These are phyloP conservation scores for Leucopsar rothschildi DNA, from an alignment of 2,113 vertebrate species.

Conservation along the genomic window DNA sequence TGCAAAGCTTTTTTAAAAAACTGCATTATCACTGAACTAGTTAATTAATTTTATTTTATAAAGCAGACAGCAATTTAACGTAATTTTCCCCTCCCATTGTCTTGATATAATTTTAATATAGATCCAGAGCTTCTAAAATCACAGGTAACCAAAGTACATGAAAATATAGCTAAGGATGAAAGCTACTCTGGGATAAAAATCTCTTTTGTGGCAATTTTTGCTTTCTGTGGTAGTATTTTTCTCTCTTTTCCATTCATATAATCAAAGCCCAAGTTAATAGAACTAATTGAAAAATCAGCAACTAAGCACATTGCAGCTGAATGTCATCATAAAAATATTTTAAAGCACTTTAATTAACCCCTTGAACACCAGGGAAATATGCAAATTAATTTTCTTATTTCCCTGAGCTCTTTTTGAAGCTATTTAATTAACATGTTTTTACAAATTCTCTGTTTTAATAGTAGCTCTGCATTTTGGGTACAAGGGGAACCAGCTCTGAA, in stretches of 20 bases:
- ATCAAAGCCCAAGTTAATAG: neutral
- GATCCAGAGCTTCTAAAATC: neutral
- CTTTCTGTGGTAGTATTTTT: neutral
- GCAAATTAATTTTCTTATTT: conserved; percentile 18
- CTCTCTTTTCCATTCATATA: neutral
- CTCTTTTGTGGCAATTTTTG: neutral
- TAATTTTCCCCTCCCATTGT: neutral
- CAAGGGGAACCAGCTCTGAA: neutral
- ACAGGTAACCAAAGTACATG: neutral
- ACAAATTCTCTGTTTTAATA: neutral
- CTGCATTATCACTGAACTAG: neutral
- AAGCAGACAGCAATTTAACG: neutral
- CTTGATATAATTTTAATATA: neutral
- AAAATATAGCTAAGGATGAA: neutral
- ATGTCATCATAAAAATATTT: neutral
- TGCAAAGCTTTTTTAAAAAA: neutral
- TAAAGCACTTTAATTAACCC: conserved; percentile 27
- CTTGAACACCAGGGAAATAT: neutral
- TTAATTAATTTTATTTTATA: neutral
- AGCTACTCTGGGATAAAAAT: neutral
- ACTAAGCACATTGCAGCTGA: neutral
- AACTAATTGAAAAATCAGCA: conserved; percentile 4
- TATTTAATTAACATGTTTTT: neutral
- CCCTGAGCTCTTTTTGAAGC: neutral
- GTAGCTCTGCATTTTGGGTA: neutral